Percentiles rank a stretch among this genome's conserved stretches.
Evolutionary conservation across 1,140 invertebrate species (phyloP).

Genomic region (Oedothorax gibbosus): DNA sequence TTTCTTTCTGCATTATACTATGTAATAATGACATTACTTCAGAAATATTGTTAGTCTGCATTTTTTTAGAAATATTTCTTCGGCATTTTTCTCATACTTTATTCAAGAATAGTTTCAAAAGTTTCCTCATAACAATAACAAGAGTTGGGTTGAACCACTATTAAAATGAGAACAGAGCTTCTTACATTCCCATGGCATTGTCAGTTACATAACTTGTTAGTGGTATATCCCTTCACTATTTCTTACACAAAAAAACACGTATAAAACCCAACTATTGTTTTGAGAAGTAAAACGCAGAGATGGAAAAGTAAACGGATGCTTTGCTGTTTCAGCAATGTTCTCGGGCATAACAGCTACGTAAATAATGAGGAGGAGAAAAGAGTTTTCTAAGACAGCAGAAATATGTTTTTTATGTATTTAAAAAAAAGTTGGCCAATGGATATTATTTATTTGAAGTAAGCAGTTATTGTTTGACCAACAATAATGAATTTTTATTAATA

Average conservation of each 20-base stretch:
- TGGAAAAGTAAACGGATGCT: slow-evolving; percentile 4
- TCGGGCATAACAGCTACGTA: slow-evolving; percentile 14
- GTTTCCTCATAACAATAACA: no score
- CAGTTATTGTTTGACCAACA: no score
- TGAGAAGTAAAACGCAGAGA: slow-evolving; percentile 12
- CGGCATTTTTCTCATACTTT: no score
- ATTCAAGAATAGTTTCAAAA: no score
- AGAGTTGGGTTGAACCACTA: no score
- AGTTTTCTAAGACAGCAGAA: neutral
- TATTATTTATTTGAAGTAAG: no score
- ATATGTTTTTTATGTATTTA: slow-evolving; percentile 13
- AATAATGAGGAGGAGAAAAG: slow-evolving; percentile 17
- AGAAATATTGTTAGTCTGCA: no score
- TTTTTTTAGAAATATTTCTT: no score
- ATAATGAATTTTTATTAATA: no score
- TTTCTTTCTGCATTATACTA: no score
- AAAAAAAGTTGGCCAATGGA: no score
- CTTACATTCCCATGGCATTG: neutral
- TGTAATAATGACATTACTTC: no score
- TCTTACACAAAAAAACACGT: neutral
- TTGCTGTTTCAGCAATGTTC: slow-evolving; percentile 19
- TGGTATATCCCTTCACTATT: neutral
- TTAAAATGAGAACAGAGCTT: neutral
- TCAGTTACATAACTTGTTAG: slow-evolving; percentile 21
- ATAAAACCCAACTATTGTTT: slow-evolving; percentile 28